These are phyloP conservation scores for Danio aesculapii DNA, from an alignment of 2,797 vertebrate genomes.

Conservation along the genomic window DNA sequence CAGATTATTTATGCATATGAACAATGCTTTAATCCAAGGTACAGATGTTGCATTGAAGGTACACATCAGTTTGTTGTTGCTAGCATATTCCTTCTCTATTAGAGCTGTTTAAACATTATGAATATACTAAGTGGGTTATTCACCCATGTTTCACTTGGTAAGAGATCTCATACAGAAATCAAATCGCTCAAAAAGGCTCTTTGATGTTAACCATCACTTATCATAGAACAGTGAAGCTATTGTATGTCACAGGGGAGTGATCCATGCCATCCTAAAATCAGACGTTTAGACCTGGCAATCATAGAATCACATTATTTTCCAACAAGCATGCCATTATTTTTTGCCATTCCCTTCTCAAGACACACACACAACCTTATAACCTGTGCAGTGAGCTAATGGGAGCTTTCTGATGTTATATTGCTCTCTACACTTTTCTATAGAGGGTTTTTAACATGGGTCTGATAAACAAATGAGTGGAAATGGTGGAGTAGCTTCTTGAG, in stretches of 20 bases:
- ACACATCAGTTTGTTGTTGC: not conserved
- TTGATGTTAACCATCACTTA: not conserved
- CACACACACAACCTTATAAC: not conserved
- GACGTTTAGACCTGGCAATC: not conserved
- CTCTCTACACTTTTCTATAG: slow-evolving; percentile 50
- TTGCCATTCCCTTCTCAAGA: not conserved
- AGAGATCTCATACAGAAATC: not conserved
- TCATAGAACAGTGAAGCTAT: not conserved
- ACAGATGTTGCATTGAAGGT: not conserved
- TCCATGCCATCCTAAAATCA: not conserved
- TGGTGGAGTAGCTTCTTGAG: slow-evolving; percentile 53
- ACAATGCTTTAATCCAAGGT: not conserved
- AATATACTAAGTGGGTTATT: not conserved
- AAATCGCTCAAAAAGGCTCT: not conserved
- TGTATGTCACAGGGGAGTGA: not conserved
- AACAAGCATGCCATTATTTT: slow-evolving; percentile 12
- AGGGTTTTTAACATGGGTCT: slow-evolving; percentile 41
- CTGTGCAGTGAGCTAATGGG: not conserved
- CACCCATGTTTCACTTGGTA: not conserved
- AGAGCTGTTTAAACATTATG: not conserved
- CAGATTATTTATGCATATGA: not conserved
- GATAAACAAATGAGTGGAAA: slow-evolving; percentile 61
- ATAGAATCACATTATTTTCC: slow-evolving; percentile 8
- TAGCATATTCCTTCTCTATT: not conserved
- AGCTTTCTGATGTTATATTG: slow-evolving; percentile 40